phyloP scores from a whole-genome alignment of 2,797 vertebrate genomes.

The Agapornis canus region DNA sequence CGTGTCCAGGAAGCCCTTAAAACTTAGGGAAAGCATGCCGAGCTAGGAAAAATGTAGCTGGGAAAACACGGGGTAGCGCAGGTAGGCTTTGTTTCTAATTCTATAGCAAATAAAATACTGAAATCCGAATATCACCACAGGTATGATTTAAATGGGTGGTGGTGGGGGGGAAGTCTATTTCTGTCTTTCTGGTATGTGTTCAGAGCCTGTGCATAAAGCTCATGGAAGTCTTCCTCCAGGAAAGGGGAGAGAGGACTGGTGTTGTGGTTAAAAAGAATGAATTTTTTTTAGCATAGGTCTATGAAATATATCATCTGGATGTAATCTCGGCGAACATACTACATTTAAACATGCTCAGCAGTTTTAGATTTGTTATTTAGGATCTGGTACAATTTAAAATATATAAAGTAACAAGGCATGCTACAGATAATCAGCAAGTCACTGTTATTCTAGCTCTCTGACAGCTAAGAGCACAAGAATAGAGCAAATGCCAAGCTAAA shows the following conservation, averaged over 20 bases:
- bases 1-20: fast-evolving
- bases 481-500: constrained; percentile 55
- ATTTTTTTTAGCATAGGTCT: neutral
- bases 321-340: constrained; percentile 30
- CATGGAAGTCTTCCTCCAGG: neutral
- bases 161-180: neutral
- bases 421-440: constrained; percentile 39
- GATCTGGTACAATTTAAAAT: constrained; percentile 47
- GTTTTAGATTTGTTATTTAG: constrained; percentile 44
- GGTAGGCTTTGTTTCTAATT: neutral
- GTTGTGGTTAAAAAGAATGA: neutral
- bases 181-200: neutral
- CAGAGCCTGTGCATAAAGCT: neutral
- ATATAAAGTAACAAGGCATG: constrained; percentile 27
- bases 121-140: neutral
- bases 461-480: constrained; percentile 29
- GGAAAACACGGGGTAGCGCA: neutral
- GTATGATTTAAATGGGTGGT: neutral
- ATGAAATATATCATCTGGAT: constrained; percentile 58
- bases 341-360: constrained; percentile 51
- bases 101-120: neutral
- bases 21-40: neutral
- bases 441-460: constrained; percentile 9
- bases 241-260: neutral
- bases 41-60: neutral